Evolutionary conservation across 1,140 invertebrate species (phyloP).

Genomic region (Cataglyphis hispanica): DNA sequence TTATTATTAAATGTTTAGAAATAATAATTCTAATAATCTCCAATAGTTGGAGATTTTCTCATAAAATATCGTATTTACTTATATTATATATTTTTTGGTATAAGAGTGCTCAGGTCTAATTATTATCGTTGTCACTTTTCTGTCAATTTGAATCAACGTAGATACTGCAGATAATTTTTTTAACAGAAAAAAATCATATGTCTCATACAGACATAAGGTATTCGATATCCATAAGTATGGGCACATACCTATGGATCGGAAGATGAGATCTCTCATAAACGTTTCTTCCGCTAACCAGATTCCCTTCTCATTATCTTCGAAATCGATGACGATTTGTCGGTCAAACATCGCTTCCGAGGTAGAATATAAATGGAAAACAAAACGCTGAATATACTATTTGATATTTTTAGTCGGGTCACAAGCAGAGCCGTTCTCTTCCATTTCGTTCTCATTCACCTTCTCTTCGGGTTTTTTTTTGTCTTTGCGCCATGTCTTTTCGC

Average conservation of each 20-base stretch:
- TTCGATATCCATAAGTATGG: slow-evolving; percentile 3
- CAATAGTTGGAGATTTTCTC: not conserved
- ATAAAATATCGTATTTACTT: not conserved
- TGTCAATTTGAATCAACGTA: not conserved
- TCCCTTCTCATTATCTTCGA: not conserved
- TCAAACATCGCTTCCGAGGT: not conserved
- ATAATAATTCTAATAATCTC: no score
- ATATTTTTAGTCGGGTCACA: slow-evolving; percentile 60
- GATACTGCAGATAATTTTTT: not conserved
- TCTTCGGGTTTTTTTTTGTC: slow-evolving; percentile 34
- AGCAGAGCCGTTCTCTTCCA: slow-evolving; percentile 20
- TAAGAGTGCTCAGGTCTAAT: not conserved
- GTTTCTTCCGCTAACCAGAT: not conserved
- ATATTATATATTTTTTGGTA: not conserved
- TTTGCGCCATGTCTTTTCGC: slow-evolving; percentile 40
- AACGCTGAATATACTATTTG: slow-evolving; percentile 26
- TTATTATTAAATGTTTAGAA: no score
- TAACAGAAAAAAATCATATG: not conserved
- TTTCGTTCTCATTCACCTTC: slow-evolving; percentile 51
- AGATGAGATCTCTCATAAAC: slow-evolving; percentile 13
- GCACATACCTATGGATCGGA: no score
- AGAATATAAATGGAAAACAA: slow-evolving; percentile 20
- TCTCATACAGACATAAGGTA: not conserved
- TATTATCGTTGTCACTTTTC: slow-evolving; percentile 2
- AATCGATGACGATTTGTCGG: slow-evolving; percentile 9